Evolutionary conservation across 2,888 invertebrate species (phyloP).

Genomic region (Nemotelus pantherinus): DNA sequence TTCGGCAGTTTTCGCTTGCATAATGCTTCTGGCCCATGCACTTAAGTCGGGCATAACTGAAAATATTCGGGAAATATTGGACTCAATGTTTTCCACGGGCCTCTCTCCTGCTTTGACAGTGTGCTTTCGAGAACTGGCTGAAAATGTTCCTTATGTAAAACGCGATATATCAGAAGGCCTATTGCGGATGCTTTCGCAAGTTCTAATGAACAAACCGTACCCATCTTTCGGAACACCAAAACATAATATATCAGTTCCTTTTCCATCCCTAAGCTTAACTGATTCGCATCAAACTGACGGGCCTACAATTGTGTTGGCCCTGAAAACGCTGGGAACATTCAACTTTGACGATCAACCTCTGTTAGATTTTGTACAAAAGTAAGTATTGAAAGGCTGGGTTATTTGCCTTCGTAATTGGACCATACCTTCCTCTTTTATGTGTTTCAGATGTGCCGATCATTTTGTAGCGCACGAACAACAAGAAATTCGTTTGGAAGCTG

Average conservation of each 20-base stretch:
- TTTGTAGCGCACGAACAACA: conserved; percentile 91
- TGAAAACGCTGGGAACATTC: conserved; percentile 89
- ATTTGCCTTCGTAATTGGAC: too few relatives aligned
- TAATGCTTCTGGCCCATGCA: conserved; percentile 89
- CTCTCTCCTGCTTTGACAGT: conserved; percentile 90
- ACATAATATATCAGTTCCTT: conserved; percentile 65
- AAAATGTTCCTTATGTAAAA: conserved; percentile 86
- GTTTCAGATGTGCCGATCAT: conserved; percentile 82
- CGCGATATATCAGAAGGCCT: conserved; percentile 92
- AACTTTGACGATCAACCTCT: conserved; percentile 93
- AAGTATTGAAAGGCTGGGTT: conserved; percentile 23
- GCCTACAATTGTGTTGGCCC: conserved; percentile 86
- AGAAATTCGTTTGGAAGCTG: conserved; percentile 92
- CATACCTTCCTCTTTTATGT: neutral
- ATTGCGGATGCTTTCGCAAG: conserved; percentile 88
- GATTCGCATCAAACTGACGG: conserved; percentile 72
- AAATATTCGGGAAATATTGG: conserved; percentile 85
- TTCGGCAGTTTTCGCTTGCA: conserved; percentile 91
- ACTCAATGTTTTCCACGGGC: conserved; percentile 92
- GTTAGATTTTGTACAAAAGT: conserved; percentile 85
- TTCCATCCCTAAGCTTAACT: conserved; percentile 59
- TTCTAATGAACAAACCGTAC: conserved; percentile 85
- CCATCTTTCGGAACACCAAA: conserved; percentile 81
- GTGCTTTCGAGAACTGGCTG: conserved; percentile 88
- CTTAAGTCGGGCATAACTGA: conserved; percentile 79